Base-by-base conservation (phyloP, 2,113 vertebrate species). In the Bubalus kerabau region DNA sequence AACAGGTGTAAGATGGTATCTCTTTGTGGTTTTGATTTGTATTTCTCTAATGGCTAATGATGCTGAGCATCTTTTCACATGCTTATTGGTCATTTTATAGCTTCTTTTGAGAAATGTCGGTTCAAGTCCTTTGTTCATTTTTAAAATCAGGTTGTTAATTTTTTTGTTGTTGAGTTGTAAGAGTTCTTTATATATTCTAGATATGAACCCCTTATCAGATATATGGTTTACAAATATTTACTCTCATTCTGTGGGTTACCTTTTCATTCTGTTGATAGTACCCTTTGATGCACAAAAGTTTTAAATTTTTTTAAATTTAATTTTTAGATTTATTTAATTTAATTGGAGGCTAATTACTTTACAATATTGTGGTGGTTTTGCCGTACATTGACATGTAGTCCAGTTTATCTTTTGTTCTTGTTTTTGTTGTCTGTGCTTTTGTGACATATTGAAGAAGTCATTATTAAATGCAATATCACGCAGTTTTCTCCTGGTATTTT, bases 141-240 rank as follows among this genome's bases (percentile, higher is more conserved):
- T 40, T 17, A 87, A 67, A 67, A 36, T 82, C 46, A 78, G 9
- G 6, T 90, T 90, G 11, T 67, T 90, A 74, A 40, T 56, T 21
- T 74, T 59, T 86, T 86, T 59, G 26, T 64, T 94, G 71, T 71
- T 91, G 50, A 91, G 21, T 81, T 81, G 16, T 71, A 52, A 43
- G 15, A 80, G 28, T 23, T 96, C 21, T 86, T 85, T 43, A 85
- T 81, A n/a, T 50, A 57, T 81, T 67, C 62, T 87, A 24, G 23
- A 83, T 94, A 54, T 48, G 74, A 83, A 76, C 15, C 3, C 19
- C 48, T 83, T 88, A 43, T 62, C 64, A 52, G 46, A 56, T 76
- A 76, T 3, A 84, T 89, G 76, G 24, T 85, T 95, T 83, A 40
- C 62, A 97, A n/a, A 78, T 92, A 89, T 76, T 83, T 95, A 76